Conservation (phyloP, 2,888 invertebrate genomes). For the Agrotis ipsilon region DNA sequence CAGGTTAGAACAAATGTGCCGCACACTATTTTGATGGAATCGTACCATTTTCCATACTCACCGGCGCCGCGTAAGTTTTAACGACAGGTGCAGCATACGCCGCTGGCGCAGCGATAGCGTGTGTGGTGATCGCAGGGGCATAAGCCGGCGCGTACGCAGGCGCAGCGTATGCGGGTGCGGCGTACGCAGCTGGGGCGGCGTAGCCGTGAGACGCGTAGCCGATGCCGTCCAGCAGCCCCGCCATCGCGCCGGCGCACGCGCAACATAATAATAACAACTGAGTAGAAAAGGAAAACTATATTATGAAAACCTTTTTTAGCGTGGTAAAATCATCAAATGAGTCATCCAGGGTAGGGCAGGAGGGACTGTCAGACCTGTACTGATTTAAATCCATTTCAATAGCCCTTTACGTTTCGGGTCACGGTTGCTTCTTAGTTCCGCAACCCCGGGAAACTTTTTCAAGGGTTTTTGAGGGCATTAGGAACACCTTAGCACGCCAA, state of each 20-base stretch:
- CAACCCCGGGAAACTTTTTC: no score
- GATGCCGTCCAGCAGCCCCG: conserved; percentile 56
- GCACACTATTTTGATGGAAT: no score
- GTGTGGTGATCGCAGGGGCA: conserved; percentile 40
- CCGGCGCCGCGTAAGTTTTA: conserved; percentile 61
- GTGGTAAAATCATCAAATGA: no score
- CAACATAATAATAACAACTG: conserved; percentile 84
- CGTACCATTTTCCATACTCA: conserved; percentile 67
- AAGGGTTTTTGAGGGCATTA: no score
- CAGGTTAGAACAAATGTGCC: no score
- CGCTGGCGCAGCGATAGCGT: conserved; percentile 50
- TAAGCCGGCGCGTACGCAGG: conserved; percentile 55
- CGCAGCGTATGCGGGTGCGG: conserved; percentile 65
- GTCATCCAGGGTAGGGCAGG: no score
- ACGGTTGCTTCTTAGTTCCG: no score
- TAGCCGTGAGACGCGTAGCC: conserved; percentile 62
- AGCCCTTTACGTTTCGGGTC: no score
- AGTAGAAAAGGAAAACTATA: neutral
- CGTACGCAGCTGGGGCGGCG: conserved; percentile 57
- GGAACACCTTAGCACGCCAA: no score
- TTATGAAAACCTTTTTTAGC: no score
- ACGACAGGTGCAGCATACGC: conserved; percentile 55
- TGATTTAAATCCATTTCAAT: no score
- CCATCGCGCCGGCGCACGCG: conserved; percentile 79
- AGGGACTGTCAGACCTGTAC: no score